Percentiles rank a stretch among this genome's conserved stretches.
Evolutionary conservation across 2,888 invertebrate genomes (phyloP).

Genomic region (Cryptocephalus primarius): DNA sequence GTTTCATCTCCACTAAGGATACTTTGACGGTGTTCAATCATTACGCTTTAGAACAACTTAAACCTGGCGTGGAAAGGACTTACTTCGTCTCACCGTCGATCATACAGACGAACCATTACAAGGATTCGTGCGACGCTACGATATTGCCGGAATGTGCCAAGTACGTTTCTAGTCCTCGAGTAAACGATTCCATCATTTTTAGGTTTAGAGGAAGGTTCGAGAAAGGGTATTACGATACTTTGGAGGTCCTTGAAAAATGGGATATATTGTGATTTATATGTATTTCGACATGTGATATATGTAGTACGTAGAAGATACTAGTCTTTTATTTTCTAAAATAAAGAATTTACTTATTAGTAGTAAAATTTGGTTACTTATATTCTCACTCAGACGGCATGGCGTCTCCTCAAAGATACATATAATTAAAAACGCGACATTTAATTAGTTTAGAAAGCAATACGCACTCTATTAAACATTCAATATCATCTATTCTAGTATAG

Average conservation of each 20-base stretch:
- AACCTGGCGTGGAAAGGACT: constrained; percentile 41
- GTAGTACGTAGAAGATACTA: too few species aligned
- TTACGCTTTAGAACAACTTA: constrained; percentile 53
- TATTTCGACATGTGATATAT: too few species aligned
- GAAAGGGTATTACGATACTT: constrained; percentile 10
- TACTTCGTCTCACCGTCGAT: constrained; percentile 47
- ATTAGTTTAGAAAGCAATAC: too few species aligned
- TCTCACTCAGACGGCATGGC: too few species aligned
- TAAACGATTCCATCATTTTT: constrained; percentile 22
- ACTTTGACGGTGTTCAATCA: constrained; percentile 66
- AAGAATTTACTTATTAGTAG: too few species aligned
- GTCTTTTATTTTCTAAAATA: too few species aligned
- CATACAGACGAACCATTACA: constrained; percentile 59
- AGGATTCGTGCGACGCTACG: constrained; percentile 33
- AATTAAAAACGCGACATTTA: too few species aligned
- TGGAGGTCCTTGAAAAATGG: neutral
- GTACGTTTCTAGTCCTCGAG: constrained; percentile 26
- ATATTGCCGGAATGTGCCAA: constrained; percentile 31
- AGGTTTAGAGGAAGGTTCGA: constrained; percentile 23
- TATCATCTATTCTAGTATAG: too few species aligned
- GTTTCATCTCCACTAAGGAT: constrained; percentile 54
- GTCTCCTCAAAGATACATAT: too few species aligned
- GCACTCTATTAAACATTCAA: too few species aligned
- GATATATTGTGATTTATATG: too few species aligned
- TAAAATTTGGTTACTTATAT: too few species aligned